Conservation (phyloP, 2,888 invertebrate genomes). For the Latrodectus hesperus region DNA sequence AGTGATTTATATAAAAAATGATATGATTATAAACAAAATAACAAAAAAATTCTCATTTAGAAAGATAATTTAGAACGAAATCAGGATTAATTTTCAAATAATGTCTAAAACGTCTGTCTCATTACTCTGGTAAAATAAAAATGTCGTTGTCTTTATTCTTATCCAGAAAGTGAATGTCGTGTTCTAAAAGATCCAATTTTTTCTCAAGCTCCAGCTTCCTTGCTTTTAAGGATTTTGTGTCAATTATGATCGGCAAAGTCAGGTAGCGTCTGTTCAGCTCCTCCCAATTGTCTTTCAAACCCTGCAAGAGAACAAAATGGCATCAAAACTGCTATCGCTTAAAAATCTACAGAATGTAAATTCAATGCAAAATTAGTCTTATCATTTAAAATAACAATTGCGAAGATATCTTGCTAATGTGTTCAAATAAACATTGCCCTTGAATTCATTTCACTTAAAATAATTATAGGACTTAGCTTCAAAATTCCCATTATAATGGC, state of each 20-base stretch:
- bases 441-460: background rate
- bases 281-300: slow-evolving; percentile 48
- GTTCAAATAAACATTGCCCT: background rate
- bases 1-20: no score
- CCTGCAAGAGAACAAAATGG: slow-evolving; percentile 18
- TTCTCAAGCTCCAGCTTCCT: slow-evolving; percentile 47
- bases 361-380: background rate
- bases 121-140: slow-evolving; percentile 42
- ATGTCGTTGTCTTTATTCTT: slow-evolving; percentile 56
- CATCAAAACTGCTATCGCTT: background rate
- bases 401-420: background rate
- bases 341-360: background rate
- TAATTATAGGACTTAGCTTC: background rate
- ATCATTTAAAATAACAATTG: background rate
- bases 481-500: background rate
- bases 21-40: no score
- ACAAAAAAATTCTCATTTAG: no score
- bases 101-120: no score
- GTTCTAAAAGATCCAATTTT: slow-evolving; percentile 46
- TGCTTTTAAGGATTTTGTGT: slow-evolving; percentile 32
- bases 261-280: slow-evolving; percentile 28
- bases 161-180: slow-evolving; percentile 54
- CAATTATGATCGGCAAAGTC: slow-evolving; percentile 40
- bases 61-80: no score
- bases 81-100: no score